Evolutionary conservation across 2,797 vertebrate species (phyloP), one percentile per base, ranked within the genome.

Genomic region (Otus scops): DNA sequence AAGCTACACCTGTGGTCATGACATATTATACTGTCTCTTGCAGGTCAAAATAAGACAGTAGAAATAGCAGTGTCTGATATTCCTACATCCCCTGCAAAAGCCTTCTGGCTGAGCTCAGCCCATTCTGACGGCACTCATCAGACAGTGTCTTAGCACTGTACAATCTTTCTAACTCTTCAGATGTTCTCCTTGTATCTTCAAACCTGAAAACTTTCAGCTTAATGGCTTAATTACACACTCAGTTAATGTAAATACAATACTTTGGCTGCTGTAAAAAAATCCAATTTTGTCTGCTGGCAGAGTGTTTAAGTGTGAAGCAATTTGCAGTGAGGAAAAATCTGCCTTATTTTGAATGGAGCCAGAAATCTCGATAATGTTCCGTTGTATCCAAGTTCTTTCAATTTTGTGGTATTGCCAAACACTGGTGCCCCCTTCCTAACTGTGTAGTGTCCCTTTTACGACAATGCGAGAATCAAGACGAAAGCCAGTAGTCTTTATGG

Each of bases 211-310:
- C 39, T 70, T 97, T 89, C 68, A 92, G 69, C 65, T 95, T 96
- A 96, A 97, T 96, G 82, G 54, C 64, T 97, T 97, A 96, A 97
- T 97, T 97, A 97, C 38, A n/a, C 80, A 89, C 91, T 97, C 86
- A 95, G 87, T 93, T 96, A 96, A 97, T 85, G 38, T 93, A 98
- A 97, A 98, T 97, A 97, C 84, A 95, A 93, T 97, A 89, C 87
- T 97, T 95, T 48, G 77, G 68, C 70, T 91, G 88, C 75, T 68
- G 82, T 92, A 77, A 86, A 96, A 94, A 91, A 77, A 81, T 85
- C 83, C 87, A 95, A 70, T 96, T 97, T 96, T 89, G 84, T 91
- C 85, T 88, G 79, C 77, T 97, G 97, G 92, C 94, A 95, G 59
- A 21, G 39, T 78, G 51, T 95, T 3, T 87, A 91, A 97, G 87